These are phyloP conservation scores for Eristalis intricaria DNA, from an alignment of 2,888 invertebrate genomes.

Conservation along the genomic window DNA sequence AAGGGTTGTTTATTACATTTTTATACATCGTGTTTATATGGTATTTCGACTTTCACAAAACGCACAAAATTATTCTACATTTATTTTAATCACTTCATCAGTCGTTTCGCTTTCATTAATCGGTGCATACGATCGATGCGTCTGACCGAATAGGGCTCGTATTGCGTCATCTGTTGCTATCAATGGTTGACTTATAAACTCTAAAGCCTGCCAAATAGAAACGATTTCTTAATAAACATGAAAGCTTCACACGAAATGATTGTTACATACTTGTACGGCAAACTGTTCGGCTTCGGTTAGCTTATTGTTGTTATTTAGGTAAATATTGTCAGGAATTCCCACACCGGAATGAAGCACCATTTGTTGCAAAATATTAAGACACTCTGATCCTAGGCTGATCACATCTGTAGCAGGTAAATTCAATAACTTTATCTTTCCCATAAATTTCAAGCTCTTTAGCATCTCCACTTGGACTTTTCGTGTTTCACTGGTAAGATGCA, in stretches of 20 bases:
- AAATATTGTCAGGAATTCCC: conserved; percentile 80
- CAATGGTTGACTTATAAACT: conserved; percentile 79
- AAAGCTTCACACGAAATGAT: not conserved
- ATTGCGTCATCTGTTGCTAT: conserved; percentile 81
- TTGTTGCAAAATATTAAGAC: conserved; percentile 80
- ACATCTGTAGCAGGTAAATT: conserved; percentile 80
- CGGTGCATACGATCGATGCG: conserved; percentile 75
- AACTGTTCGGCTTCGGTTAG: conserved; percentile 79
- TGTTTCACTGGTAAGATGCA: conserved; percentile 79
- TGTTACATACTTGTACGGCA: conserved; percentile 76
- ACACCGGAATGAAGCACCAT: conserved; percentile 80
- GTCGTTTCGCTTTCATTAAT: conserved; percentile 1
- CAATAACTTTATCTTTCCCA: conserved; percentile 79
- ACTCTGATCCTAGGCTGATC: conserved; percentile 79
- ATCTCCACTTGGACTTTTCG: conserved; percentile 81
- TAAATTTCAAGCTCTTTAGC: conserved; percentile 79
- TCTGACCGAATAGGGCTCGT: conserved; percentile 79
- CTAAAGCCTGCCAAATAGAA: conserved; percentile 75
- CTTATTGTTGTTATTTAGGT: conserved; percentile 77
- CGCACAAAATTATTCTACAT: not conserved
- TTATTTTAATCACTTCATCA: conserved; percentile 5
- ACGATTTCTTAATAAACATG: not conserved
- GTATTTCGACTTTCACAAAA: not conserved
- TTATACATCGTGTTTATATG: conserved; percentile 8
- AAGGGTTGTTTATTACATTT: not conserved